These are phyloP conservation scores for Pseudomyrmex cubaensis DNA, from an alignment of 1,140 invertebrate genomes.

Conservation along the genomic window DNA sequence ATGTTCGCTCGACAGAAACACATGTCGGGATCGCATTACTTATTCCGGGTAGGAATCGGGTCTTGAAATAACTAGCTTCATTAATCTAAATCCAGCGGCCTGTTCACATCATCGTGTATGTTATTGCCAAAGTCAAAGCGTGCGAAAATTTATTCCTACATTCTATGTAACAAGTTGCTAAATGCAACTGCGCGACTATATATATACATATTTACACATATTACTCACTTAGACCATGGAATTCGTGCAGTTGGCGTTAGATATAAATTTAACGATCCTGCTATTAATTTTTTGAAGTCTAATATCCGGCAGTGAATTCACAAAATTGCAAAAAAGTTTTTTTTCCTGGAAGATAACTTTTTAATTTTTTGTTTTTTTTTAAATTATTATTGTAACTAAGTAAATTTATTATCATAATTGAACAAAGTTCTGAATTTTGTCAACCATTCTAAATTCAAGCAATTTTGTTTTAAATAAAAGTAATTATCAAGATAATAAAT, in stretches of 20 bases:
- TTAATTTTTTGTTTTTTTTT: no score
- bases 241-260: not conserved
- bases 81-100: conserved; percentile 47
- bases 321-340: no score
- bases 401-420: no score
- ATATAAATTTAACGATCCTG: conserved; percentile 15
- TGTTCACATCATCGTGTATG: conserved; percentile 38
- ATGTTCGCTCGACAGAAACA: conserved; percentile 12
- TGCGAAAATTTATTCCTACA: conserved; percentile 56
- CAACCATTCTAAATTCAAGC: no score
- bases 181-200: not conserved
- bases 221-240: not conserved
- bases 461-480: no score
- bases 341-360: no score
- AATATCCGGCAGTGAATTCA: not conserved
- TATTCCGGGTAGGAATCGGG: conserved; percentile 31
- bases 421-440: no score
- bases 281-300: conserved; percentile 3
- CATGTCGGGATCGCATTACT: conserved; percentile 31
- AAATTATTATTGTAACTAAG: no score
- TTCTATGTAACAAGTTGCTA: conserved; percentile 36
- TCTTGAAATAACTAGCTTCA: conserved; percentile 53
- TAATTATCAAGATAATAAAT: no score
- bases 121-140: conserved; percentile 56
- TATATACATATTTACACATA: not conserved